These are phyloP conservation scores for Sebastes iracundus DNA, from an alignment of 2,797 vertebrate genomes.

Conservation along the genomic window DNA sequence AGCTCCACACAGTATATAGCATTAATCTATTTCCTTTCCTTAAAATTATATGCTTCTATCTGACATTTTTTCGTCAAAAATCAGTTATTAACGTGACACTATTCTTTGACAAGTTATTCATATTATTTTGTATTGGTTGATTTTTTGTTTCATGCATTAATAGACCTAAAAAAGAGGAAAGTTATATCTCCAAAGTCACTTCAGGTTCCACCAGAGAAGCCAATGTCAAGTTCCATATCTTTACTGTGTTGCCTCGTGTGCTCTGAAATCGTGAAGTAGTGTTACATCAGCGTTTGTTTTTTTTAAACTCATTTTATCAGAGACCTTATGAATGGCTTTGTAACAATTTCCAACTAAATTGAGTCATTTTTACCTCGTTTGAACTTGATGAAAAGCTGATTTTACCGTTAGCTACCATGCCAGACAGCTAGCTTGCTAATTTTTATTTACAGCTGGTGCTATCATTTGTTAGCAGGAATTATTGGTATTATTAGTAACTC, in stretches of 20 bases:
- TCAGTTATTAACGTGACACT: not conserved
- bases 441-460: not conserved
- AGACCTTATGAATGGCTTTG: not conserved
- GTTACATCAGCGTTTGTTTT: not conserved
- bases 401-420: not conserved
- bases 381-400: not conserved
- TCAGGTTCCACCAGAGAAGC: not conserved
- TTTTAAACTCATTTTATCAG: not conserved
- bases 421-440: not conserved
- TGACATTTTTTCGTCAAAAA: not conserved
- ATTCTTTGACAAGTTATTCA: not conserved
- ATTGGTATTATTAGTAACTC: not conserved
- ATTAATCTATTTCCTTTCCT: not conserved
- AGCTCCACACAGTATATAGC: not conserved
- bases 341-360: not conserved
- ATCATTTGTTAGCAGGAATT: not conserved
- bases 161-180: fast-evolving
- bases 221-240: not conserved
- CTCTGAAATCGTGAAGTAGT: not conserved
- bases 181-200: not conserved
- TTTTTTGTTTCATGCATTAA: not conserved
- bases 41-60: not conserved
- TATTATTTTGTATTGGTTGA: not conserved
- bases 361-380: not conserved
- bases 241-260: not conserved